phyloP scores from a whole-genome alignment of 1,140 invertebrate genomes.

The Tetramorium parvispinum region DNA sequence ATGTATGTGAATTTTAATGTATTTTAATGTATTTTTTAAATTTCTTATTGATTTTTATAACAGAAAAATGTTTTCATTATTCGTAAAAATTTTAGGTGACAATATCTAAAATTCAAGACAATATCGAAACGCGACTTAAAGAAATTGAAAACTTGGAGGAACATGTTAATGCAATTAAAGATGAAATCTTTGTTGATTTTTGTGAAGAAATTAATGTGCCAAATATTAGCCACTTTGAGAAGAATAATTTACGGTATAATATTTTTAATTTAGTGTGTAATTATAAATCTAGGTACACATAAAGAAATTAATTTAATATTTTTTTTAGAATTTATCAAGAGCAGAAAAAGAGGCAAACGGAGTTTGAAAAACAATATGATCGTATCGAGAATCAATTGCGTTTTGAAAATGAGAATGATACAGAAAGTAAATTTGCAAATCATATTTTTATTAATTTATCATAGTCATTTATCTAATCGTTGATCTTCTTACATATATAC shows the following conservation, averaged over 20 bases:
- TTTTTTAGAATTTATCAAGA: constrained; percentile 93
- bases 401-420: constrained; percentile 95
- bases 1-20: constrained; percentile 37
- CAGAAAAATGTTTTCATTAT: constrained; percentile 31
- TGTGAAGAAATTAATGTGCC: constrained; percentile 95
- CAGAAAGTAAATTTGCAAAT: constrained; percentile 88
- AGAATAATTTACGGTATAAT: constrained; percentile 91
- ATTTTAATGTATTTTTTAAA: background rate
- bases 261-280: background rate
- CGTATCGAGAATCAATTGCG: constrained; percentile 95
- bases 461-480: background rate
- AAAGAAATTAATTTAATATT: background rate
- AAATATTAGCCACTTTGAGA: constrained; percentile 98
- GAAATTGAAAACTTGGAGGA: constrained; percentile 95
- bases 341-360: constrained; percentile 93
- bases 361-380: constrained; percentile 98
- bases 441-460: constrained; percentile 26
- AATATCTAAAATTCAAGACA: constrained; percentile 84
- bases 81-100: constrained; percentile 33
- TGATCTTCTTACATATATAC: constrained; percentile 21
- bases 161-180: constrained; percentile 96
- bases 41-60: constrained; percentile 22
- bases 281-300: constrained; percentile 12
- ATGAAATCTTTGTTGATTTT: constrained; percentile 96
- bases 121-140: constrained; percentile 90